phyloP scores from a whole-genome alignment of 2,797 vertebrate genomes.

The Perodicticus potto region DNA sequence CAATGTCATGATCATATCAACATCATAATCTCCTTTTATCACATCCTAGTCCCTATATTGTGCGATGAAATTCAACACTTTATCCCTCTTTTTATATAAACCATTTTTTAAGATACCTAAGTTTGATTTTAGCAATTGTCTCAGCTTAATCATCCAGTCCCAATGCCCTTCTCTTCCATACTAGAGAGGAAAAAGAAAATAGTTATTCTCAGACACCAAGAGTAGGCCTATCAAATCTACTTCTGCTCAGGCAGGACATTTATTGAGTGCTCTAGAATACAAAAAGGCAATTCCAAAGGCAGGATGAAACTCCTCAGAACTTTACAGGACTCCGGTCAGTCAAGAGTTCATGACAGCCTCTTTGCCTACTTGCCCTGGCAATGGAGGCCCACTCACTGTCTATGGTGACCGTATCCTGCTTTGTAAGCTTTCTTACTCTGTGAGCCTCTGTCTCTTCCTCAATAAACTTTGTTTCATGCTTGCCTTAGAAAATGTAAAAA shows the following conservation, averaged over 20 bases:
- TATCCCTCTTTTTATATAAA: not conserved
- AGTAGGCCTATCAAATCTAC: too few relatives aligned
- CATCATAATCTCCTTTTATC: conserved; percentile 53
- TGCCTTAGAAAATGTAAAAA: too few relatives aligned
- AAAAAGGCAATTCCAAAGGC: conserved; percentile 8
- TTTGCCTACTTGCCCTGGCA: too few relatives aligned
- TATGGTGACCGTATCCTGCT: too few relatives aligned
- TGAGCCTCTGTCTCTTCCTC: too few relatives aligned
- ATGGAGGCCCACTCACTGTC: too few relatives aligned
- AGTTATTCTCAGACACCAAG: not conserved
- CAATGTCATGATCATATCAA: not conserved
- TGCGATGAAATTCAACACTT: not conserved
- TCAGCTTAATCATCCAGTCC: conserved; percentile 10
- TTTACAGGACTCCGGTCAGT: not conserved
- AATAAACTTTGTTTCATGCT: too few relatives aligned
- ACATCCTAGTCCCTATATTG: conserved; percentile 6
- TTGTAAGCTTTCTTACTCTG: too few relatives aligned
- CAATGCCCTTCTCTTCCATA: conserved; percentile 1
- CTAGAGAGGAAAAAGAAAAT: not conserved
- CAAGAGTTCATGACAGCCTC: not conserved
- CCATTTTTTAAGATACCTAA: not conserved
- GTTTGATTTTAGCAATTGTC: conserved; percentile 25
- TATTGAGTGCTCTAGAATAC: not conserved
- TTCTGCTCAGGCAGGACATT: not conserved
- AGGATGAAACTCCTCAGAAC: conserved; percentile 1